Percentiles rank a stretch among this genome's conserved stretches.
These are phyloP conservation scores for Mesorhabditis belari DNA, from an alignment of 2,888 invertebrate genomes.

Conservation along the genomic window DNA sequence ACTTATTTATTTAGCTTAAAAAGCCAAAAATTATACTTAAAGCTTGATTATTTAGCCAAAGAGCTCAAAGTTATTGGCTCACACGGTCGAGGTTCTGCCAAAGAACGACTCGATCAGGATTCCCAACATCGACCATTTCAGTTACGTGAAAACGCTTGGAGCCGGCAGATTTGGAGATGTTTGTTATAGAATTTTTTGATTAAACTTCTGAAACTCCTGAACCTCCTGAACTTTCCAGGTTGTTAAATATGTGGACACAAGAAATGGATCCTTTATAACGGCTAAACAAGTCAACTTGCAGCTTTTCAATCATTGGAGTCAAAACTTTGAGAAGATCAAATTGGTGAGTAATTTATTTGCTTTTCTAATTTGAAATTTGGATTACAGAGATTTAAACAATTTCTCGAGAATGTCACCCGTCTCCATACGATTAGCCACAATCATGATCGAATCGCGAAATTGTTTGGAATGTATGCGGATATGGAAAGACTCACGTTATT, in stretches of 20 bases:
- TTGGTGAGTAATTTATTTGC: conserved; percentile 10
- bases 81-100: background rate
- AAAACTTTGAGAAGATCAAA: conserved; percentile 14
- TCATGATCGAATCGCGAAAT: conserved; percentile 26
- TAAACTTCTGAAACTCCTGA: no score
- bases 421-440: conserved; percentile 24
- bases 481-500: conserved; percentile 20
- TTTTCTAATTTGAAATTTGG: background rate
- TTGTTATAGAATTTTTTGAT: conserved; percentile 3
- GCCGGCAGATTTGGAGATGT: conserved; percentile 28
- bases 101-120: background rate
- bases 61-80: no score
- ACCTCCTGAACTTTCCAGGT: conserved; percentile 10
- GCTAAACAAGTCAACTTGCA: conserved; percentile 30
- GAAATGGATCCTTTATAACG: conserved; percentile 6
- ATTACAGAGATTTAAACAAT: conserved; percentile 20
- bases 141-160: conserved; percentile 14
- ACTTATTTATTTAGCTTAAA: no score
- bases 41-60: no score
- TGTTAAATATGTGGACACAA: conserved; percentile 19
- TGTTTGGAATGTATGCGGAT: conserved; percentile 28
- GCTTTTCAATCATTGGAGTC: conserved; percentile 33
- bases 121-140: background rate
- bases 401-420: conserved; percentile 26
- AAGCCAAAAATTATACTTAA: no score